Conservation (phyloP, 2,888 invertebrate genomes). For the Caenorhabditis sp. region DNA sequence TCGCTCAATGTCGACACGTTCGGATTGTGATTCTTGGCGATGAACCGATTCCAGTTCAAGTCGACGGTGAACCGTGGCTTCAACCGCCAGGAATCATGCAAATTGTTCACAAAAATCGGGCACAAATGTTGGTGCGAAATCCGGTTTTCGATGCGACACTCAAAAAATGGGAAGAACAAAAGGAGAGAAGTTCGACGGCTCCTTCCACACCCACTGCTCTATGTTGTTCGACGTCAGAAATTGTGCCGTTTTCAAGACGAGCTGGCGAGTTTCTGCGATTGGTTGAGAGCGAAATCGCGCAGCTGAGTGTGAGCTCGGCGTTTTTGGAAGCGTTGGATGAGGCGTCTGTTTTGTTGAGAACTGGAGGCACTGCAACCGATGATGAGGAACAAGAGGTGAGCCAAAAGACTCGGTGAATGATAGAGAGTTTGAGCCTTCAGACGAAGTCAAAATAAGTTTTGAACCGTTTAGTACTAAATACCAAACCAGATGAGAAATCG, state of each 20-base stretch:
- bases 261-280: slow-evolving; percentile 53
- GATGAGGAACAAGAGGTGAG: slow-evolving; percentile 20
- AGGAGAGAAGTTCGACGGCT: slow-evolving; percentile 71
- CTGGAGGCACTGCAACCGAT: slow-evolving; percentile 14
- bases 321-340: slow-evolving; percentile 50
- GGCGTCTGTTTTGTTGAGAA: slow-evolving; percentile 45
- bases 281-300: slow-evolving; percentile 55
- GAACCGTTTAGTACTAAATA: too few species aligned
- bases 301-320: slow-evolving; percentile 48
- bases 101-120: slow-evolving; percentile 93
- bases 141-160: slow-evolving; percentile 87
- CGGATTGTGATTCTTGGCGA: slow-evolving; percentile 92
- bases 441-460: too few species aligned
- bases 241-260: slow-evolving; percentile 38
- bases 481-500: too few species aligned
- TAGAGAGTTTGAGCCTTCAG: too few species aligned
- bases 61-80: slow-evolving; percentile 97
- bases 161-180: slow-evolving; percentile 86
- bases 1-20: slow-evolving; percentile 82
- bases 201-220: slow-evolving; percentile 49
- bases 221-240: slow-evolving; percentile 7
- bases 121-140: slow-evolving; percentile 93
- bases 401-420: not conserved
- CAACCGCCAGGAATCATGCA: slow-evolving; percentile 95
- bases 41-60: slow-evolving; percentile 88